Conservation (phyloP, 2,797 vertebrate genomes). For the Hypotaenidia philippensis region DNA sequence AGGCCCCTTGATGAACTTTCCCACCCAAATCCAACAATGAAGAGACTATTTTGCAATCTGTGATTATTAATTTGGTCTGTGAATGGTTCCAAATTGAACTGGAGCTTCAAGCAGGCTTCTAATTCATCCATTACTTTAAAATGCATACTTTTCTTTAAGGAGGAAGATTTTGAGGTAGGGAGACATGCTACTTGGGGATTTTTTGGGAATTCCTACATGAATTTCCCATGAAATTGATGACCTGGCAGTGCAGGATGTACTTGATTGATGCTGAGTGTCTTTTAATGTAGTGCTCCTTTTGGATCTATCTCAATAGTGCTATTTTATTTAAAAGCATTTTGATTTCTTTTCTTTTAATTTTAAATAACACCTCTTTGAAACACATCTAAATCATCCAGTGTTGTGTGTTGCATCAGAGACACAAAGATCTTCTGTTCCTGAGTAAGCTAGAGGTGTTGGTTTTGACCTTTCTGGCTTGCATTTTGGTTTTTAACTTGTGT, state of each 20-base stretch:
- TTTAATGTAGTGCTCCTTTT: neutral
- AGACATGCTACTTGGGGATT: neutral
- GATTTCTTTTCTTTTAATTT: neutral
- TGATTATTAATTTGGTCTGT: conserved; percentile 62
- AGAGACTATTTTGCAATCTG: conserved; percentile 52
- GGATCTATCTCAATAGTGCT: neutral
- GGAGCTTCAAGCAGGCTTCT: conserved; percentile 53
- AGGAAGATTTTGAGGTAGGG: neutral
- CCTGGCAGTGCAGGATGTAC: neutral
- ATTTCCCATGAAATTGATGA: neutral
- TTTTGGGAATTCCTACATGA: neutral
- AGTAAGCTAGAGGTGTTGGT: neutral
- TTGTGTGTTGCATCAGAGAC: neutral
- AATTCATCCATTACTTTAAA: conserved; percentile 27
- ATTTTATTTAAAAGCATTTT: neutral
- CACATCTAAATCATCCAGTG: neutral
- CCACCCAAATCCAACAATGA: conserved; percentile 50
- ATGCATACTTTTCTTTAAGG: neutral
- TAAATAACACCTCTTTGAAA: neutral
- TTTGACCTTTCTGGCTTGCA: neutral
- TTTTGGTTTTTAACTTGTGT: neutral
- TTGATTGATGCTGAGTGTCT: neutral
- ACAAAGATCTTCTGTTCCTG: neutral
- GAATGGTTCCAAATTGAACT: conserved; percentile 61
- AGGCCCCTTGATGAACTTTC: conserved; percentile 53